These are phyloP conservation scores for Microctonus aethiopoides DNA, from an alignment of 2,888 invertebrate genomes.

Conservation along the genomic window DNA sequence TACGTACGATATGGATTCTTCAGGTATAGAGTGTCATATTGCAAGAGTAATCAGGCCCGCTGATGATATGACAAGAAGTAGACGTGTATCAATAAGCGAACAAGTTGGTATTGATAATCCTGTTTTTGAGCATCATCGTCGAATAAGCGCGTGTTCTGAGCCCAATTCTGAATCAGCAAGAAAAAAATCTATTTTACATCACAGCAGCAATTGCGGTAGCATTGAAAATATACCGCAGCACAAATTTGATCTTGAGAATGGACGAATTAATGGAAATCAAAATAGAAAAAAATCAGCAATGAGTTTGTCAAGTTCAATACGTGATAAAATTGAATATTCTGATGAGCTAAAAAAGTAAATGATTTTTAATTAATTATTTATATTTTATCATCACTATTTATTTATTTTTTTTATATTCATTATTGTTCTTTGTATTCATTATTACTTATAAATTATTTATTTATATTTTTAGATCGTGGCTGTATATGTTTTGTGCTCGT, in stretches of 20 bases:
- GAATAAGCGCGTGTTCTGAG: conserved; percentile 59
- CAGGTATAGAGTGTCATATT: conserved; percentile 8
- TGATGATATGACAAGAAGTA: conserved; percentile 33
- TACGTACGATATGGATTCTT: conserved; percentile 18
- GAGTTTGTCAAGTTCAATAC: conserved; percentile 63
- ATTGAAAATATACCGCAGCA: conserved; percentile 61
- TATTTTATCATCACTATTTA: not conserved
- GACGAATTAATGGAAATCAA: conserved; percentile 45
- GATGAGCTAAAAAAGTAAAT: conserved; percentile 60
- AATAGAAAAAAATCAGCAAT: conserved; percentile 61
- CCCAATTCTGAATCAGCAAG: conserved; percentile 55
- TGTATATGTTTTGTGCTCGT: conserved; percentile 83
- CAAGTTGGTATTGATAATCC: conserved; percentile 62
- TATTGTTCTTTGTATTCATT: not conserved
- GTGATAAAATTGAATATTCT: conserved; percentile 64
- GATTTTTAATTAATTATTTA: not conserved
- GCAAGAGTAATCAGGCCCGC: conserved; percentile 41
- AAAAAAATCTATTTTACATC: conserved; percentile 61
- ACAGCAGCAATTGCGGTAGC: conserved; percentile 58
- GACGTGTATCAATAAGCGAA: conserved; percentile 63
- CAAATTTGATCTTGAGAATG: conserved; percentile 61
- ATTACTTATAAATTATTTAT: not conserved
- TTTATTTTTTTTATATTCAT: not conserved
- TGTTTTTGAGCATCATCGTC: conserved; percentile 57
- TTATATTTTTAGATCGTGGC: conserved; percentile 76